phyloP scores from a whole-genome alignment of 37 sponge, comb jelly and placozoan genomes.

The Sycon ciliatum region DNA sequence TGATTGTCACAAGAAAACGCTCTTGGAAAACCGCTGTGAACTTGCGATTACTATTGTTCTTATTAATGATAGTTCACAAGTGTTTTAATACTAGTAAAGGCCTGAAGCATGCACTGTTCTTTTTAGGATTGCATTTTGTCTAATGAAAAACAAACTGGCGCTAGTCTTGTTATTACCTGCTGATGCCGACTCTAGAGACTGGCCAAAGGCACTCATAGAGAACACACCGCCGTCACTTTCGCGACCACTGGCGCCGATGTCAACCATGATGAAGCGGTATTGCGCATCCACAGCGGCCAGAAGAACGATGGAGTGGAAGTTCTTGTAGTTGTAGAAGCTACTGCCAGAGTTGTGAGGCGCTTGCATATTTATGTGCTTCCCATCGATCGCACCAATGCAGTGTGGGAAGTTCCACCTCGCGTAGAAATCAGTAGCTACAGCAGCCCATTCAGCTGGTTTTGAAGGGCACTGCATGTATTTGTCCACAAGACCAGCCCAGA shows the following conservation, averaged over 20 bases:
- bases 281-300: neutral
- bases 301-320: constrained; percentile 19
- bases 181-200: constrained; percentile 15
- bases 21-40: too few species aligned
- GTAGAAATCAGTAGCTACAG: constrained; percentile 2
- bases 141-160: too few species aligned
- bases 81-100: too few species aligned
- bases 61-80: too few species aligned
- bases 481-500: constrained; percentile 17
- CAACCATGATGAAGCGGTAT: constrained; percentile 32
- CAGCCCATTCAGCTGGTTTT: constrained; percentile 20
- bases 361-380: constrained; percentile 42
- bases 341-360: constrained; percentile 36
- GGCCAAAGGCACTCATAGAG: constrained; percentile 26
- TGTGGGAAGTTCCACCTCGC: constrained; percentile 35
- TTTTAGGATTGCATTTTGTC: too few species aligned
- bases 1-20: too few species aligned
- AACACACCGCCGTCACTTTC: constrained; percentile 52
- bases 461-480: constrained; percentile 10
- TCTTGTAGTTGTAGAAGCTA: constrained; percentile 33
- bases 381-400: constrained; percentile 35
- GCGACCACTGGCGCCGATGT: constrained; percentile 41
- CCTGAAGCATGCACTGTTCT: too few species aligned
- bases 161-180: too few species aligned
- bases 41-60: too few species aligned